Conservation (phyloP, 2,797 vertebrate genomes). For the Sebastolobus alascanus region DNA sequence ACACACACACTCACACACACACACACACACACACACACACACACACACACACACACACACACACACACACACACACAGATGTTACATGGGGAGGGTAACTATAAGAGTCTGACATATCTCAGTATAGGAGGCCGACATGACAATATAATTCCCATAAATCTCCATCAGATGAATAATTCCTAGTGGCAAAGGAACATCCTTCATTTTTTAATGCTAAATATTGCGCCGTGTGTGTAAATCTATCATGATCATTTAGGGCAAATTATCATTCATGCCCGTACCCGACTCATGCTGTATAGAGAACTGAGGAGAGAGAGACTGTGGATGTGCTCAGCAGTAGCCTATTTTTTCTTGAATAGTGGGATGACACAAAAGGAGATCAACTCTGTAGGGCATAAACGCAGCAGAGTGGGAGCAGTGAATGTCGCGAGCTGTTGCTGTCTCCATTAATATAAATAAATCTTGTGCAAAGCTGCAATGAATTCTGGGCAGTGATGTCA, state of each 20-base stretch:
- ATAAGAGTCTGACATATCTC: constrained; percentile 30
- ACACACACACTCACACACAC: constrained; percentile 11
- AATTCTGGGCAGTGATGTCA: constrained; percentile 68
- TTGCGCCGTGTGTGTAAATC: constrained; percentile 32
- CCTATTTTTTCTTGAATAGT: constrained; percentile 75
- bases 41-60: background rate
- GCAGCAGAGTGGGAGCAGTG: constrained; percentile 62
- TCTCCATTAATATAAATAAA: constrained; percentile 76
- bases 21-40: constrained; percentile 15
- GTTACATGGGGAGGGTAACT: constrained; percentile 35
- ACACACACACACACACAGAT: constrained; percentile 26
- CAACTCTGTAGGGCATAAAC: constrained; percentile 73
- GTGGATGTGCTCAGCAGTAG: constrained; percentile 70
- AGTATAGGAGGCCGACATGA: constrained; percentile 36
- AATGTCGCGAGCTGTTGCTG: constrained; percentile 61
- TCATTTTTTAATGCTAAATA: constrained; percentile 26
- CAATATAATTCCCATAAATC: constrained; percentile 45
- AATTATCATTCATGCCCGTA: constrained; percentile 36
- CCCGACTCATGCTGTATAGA: constrained; percentile 39
- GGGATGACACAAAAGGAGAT: constrained; percentile 75
- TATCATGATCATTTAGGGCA: constrained; percentile 53
- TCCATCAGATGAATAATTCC: constrained; percentile 40
- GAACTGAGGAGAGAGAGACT: constrained; percentile 41
- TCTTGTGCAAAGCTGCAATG: constrained; percentile 61
- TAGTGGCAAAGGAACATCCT: constrained; percentile 14